Evolutionary conservation across 2,113 vertebrate species (phyloP).

Genomic region (Chloropsis cyanopogon): DNA sequence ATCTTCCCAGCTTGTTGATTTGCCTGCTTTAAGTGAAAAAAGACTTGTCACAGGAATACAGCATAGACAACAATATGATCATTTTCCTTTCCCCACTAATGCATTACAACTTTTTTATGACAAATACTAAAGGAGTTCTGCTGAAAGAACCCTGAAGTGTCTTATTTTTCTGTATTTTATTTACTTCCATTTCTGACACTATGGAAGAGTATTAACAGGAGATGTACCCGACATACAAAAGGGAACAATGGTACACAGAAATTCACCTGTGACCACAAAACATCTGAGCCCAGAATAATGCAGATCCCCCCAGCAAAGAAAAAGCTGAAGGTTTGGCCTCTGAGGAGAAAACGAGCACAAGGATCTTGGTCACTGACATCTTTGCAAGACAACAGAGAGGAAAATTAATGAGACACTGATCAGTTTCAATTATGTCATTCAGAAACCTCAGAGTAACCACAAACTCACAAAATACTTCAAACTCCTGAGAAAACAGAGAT

Average conservation of each 20-base stretch:
- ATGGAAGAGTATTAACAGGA: neutral
- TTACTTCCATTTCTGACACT: neutral
- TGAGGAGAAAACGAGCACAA: neutral
- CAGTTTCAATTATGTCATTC: neutral
- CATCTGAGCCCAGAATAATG: neutral
- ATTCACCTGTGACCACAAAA: neutral
- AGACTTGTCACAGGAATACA: neutral
- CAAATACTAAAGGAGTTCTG: neutral
- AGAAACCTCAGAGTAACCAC: neutral
- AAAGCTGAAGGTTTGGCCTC: neutral
- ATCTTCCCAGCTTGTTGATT: constrained; percentile 77
- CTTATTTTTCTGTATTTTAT: neutral
- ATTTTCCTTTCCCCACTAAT: neutral
- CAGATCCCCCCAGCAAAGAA: neutral
- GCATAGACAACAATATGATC: fast-evolving
- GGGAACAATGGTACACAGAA: neutral
- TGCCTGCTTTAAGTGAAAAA: constrained; percentile 60
- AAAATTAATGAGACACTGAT: neutral
- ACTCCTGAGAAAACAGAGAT: neutral
- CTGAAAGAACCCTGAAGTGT: neutral
- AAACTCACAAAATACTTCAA: neutral
- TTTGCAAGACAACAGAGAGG: neutral
- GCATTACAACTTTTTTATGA: neutral
- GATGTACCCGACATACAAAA: neutral
- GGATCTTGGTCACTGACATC: neutral